Evolutionary conservation across 1,140 invertebrate genomes (phyloP).

Genomic region (Euwallacea fornicatus): DNA sequence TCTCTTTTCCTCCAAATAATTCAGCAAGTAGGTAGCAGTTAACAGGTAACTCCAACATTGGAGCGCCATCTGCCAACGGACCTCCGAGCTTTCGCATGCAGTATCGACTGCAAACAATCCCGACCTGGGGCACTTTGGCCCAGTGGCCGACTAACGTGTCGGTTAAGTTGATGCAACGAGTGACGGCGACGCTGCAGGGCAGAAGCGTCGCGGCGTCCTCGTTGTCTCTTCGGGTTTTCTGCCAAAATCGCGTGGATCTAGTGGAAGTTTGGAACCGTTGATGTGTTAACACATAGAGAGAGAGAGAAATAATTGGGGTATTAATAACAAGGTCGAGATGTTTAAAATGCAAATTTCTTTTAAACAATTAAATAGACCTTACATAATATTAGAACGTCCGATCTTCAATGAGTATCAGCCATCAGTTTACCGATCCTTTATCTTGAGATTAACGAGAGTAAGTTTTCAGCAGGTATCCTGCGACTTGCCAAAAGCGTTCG

Average conservation of each 20-base stretch:
- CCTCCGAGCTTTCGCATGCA: neutral
- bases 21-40: too few species aligned
- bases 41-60: neutral
- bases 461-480: too few species aligned
- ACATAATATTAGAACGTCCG: too few species aligned
- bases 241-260: neutral
- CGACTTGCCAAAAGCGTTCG: too few species aligned
- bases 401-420: too few species aligned
- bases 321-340: too few species aligned
- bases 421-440: too few species aligned
- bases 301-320: too few species aligned
- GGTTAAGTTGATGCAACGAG: neutral
- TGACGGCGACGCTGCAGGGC: neutral
- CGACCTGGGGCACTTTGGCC: conserved; percentile 20
- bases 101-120: conserved; percentile 16
- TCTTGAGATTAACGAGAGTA: too few species aligned
- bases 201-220: neutral
- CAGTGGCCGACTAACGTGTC: neutral
- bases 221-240: neutral
- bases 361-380: too few species aligned
- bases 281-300: neutral
- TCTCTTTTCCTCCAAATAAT: too few species aligned
- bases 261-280: neutral
- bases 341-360: too few species aligned
- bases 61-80: neutral